Base-by-base conservation (phyloP, 2,888 invertebrate genomes). In the Aspidapion aeneum region DNA sequence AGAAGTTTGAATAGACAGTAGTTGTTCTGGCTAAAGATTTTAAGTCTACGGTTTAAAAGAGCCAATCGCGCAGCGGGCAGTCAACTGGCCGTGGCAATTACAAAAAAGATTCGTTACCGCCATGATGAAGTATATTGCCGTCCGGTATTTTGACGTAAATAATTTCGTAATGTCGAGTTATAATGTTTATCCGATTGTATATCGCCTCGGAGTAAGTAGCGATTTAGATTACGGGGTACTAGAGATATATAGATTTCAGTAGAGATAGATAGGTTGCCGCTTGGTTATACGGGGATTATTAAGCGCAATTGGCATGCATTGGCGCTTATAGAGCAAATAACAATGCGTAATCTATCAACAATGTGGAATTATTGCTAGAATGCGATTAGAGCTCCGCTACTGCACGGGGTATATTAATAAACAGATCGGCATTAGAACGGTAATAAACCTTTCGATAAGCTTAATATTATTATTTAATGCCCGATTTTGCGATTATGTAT, bases 311-410 rank as follows among this genome's bases (percentile, higher is more conserved):
- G 56, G 54, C 66, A 63, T 66, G 72, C 68, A 68, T 70, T 71
- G 58, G 60, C 71, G 72, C 72, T 69, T 67, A 66, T 66, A 64
- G 68, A 64, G 66, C 67, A 68, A 70, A 17, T 7, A 68, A 66
- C 71, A 73, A 72, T 72, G 69, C 69, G 71, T 69, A 72, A 73
- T 73, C 74, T 70, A 73, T 72, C 70, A 71, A 74, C 73, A 74
- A 74, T 73, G 70, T 68, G 55, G 70, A 72, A 73, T 73, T 73
- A 72, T 70, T 66, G 64, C 58, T 57, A 62, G 63, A 63, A 66
- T 65, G 55, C 64, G 64, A 68, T 66, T 68, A 65, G 60, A 66
- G 51, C 54, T 63, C 56, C 63, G 63, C 60, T n/a, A n/a, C n/a
- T n/a, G n/a, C n/a, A 35, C 12, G 12, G 35, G 35, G 35, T 35